Conservation (phyloP, 2,888 invertebrate species). For the Teinopalpus imperialis region DNA sequence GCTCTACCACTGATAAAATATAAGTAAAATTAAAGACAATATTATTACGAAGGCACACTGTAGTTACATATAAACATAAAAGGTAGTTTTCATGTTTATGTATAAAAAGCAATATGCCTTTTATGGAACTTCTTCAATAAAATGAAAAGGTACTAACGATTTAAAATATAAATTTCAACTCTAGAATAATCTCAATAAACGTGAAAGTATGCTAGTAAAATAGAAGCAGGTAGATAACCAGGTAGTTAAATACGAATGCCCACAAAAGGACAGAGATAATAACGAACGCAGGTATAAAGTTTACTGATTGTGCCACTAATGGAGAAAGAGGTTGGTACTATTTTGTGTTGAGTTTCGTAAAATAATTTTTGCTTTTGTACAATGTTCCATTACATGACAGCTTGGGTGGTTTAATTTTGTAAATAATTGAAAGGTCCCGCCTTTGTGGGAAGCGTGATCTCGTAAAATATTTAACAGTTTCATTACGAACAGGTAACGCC, state of each 20-base stretch:
- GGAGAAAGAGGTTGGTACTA: neutral
- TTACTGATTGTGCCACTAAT: conserved; percentile 16
- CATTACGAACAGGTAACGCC: no score
- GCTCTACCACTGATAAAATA: no score
- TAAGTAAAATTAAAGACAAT: no score
- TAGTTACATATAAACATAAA: no score
- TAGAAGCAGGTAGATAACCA: conserved; percentile 19
- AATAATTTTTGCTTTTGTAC: conserved; percentile 5
- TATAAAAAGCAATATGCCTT: no score
- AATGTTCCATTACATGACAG: conserved; percentile 3
- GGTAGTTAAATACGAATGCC: conserved; percentile 16
- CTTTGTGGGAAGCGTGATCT: conserved; percentile 7
- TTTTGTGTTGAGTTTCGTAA: neutral
- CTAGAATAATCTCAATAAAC: conserved; percentile 4
- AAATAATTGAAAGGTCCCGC: conserved; percentile 14
- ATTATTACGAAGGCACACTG: no score
- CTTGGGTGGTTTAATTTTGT: conserved; percentile 14
- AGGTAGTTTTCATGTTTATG: no score
- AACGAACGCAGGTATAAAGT: conserved; percentile 18
- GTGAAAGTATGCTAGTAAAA: conserved; percentile 2
- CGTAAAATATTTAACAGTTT: conserved; percentile 9
- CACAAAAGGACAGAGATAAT: conserved; percentile 17
- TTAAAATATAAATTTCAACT: neutral
- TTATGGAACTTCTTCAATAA: no score
- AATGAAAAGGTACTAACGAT: neutral